These are phyloP conservation scores for Yponomeuta sedellus DNA, from an alignment of 2,888 invertebrate genomes.

Conservation along the genomic window DNA sequence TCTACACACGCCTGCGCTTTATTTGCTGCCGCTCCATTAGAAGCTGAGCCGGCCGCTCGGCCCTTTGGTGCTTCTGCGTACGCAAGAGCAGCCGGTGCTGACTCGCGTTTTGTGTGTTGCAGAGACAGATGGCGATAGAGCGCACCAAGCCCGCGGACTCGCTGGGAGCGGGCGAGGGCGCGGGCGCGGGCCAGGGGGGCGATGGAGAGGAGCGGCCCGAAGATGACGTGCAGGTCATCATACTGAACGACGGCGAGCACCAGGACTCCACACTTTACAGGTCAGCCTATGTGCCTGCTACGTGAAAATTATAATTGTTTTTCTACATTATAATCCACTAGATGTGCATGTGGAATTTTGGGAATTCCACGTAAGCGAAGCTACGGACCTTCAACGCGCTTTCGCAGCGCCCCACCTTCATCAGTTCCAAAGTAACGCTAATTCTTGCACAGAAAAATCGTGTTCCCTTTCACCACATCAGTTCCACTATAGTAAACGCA, in stretches of 20 bases:
- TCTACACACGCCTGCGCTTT: neutral
- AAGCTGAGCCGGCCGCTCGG: neutral
- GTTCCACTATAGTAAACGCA: too few relatives aligned
- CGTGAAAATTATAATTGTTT: neutral
- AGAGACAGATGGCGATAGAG: conserved; percentile 65
- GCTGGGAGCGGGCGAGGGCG: conserved; percentile 18
- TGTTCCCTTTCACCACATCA: too few relatives aligned
- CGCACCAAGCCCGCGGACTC: conserved; percentile 18
- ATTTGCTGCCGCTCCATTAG: neutral
- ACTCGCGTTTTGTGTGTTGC: conserved; percentile 20
- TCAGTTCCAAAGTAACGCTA: too few relatives aligned
- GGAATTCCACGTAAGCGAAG: too few relatives aligned
- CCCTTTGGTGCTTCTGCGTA: too few relatives aligned
- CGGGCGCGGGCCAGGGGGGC: neutral
- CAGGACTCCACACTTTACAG: conserved; percentile 83
- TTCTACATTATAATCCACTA: neutral
- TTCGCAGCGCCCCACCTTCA: too few relatives aligned
- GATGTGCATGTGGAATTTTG: too few relatives aligned
- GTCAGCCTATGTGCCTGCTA: conserved; percentile 27
- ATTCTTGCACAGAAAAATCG: too few relatives aligned
- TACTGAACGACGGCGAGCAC: conserved; percentile 85
- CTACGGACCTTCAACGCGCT: too few relatives aligned
- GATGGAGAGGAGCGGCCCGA: conserved; percentile 19
- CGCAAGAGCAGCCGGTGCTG: too few relatives aligned
- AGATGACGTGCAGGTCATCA: conserved; percentile 77